Evolutionary conservation across 2,113 vertebrate genomes (phyloP).

Genomic region (Xenopus borealis): DNA sequence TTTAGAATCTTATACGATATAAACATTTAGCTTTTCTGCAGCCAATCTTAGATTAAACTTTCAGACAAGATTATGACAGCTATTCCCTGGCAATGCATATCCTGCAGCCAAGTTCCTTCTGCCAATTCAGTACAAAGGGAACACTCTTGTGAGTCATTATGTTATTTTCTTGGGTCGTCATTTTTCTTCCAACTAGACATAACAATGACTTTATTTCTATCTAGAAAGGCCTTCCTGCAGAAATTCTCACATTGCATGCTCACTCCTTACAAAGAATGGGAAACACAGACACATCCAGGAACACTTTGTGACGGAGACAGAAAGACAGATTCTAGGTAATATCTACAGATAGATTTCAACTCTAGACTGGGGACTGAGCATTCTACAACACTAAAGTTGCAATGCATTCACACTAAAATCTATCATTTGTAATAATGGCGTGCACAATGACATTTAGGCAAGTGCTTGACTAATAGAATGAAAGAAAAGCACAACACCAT

Average conservation of each 20-base stretch:
- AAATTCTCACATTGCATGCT: not conserved
- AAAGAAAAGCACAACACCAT: not conserved
- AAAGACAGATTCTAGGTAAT: not conserved
- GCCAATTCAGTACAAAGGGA: not conserved
- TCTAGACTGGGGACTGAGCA: too few species aligned
- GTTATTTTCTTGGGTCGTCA: not conserved
- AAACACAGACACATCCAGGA: not conserved
- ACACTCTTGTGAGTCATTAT: constrained; percentile 13
- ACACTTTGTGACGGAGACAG: not conserved
- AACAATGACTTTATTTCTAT: constrained; percentile 18
- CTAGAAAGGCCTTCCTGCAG: not conserved
- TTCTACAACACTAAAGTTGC: not conserved
- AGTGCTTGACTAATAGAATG: not conserved
- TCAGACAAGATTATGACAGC: constrained; percentile 2
- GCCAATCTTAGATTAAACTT: not conserved
- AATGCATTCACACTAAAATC: not conserved
- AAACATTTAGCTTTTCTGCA: not conserved
- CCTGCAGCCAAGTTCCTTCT: not conserved
- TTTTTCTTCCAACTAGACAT: constrained; percentile 15
- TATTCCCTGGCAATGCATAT: constrained; percentile 2
- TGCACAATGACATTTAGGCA: not conserved
- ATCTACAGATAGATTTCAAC: not conserved
- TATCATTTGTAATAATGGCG: not conserved
- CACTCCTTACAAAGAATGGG: not conserved
- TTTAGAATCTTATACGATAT: not conserved